A percentile compares a stretch with the other conserved stretches of the same genome.
These are phyloP conservation scores for Nylanderia fulva DNA, from an alignment of 1,140 invertebrate species.

Conservation along the genomic window DNA sequence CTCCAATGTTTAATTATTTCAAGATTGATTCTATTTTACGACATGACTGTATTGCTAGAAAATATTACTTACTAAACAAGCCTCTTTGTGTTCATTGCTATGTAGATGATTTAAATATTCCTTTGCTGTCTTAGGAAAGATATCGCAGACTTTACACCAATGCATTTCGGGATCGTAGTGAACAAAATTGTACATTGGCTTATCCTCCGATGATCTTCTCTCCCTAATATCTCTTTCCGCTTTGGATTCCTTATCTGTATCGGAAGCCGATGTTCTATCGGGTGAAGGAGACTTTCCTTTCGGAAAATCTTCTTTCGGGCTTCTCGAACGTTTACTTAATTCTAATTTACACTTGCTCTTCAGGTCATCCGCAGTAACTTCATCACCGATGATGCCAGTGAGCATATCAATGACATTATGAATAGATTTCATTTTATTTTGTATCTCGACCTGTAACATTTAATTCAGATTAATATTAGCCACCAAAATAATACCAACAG, in stretches of 20 bases:
- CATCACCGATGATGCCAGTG: slow-evolving; percentile 91
- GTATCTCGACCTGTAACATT: slow-evolving; percentile 91
- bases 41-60: slow-evolving; percentile 36
- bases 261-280: slow-evolving; percentile 75
- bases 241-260: slow-evolving; percentile 84
- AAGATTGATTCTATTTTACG: slow-evolving; percentile 37
- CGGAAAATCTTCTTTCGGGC: slow-evolving; percentile 83
- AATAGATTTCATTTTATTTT: slow-evolving; percentile 93
- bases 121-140: slow-evolving; percentile 94
- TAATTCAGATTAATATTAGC: slow-evolving; percentile 16
- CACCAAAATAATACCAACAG: background rate
- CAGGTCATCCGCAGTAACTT: slow-evolving; percentile 85
- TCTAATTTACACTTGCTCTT: slow-evolving; percentile 82
- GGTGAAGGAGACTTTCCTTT: slow-evolving; percentile 80
- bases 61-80: slow-evolving; percentile 84
- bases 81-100: slow-evolving; percentile 90
- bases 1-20: slow-evolving; percentile 43
- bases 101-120: slow-evolving; percentile 94
- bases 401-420: slow-evolving; percentile 94
- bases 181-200: slow-evolving; percentile 90
- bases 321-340: slow-evolving; percentile 77
- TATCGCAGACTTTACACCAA: slow-evolving; percentile 94
- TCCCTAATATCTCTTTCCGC: slow-evolving; percentile 78
- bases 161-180: slow-evolving; percentile 95
- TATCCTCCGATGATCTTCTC: slow-evolving; percentile 75